Base-by-base conservation (phyloP, 35 echinoderm and acorn worm species). In the Hemicentrotus pulcherrimus region DNA sequence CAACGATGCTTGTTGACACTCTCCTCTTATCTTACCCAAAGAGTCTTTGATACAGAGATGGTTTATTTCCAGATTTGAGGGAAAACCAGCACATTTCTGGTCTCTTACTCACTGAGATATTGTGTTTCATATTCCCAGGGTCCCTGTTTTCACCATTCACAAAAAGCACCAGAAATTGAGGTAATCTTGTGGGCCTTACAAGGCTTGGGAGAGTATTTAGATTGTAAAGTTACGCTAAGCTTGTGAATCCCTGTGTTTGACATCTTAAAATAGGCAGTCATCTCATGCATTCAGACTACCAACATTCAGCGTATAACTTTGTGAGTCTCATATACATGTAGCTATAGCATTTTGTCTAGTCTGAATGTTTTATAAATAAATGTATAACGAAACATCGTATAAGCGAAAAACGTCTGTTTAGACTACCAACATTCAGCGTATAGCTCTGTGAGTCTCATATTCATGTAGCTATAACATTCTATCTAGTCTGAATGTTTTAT, bases 201-300 rank as follows among this genome's bases (percentile, higher is more conserved):
- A 78, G 28, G 65, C 65, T 78, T 78, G 65, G 65, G 65, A 78
- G 65, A 78, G 65, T n/a, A 78, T n/a, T 78, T 78, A 78, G 65
- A 78, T 78, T 78, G 65, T 78, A 78, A 78, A 78, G 65, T 78
- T 78, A 78, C n/a, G 65, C 65, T 78, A 78, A 78, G 65, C 65
- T 59, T 78, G 65, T 18, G 6, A 78, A 18, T 78, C 65, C 65
- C 65, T 28, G 65, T 78, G 65, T 78, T 78, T 78, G 18, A 18
- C 28, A 78, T 78, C 65, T 78, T 78, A 78, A 78, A 78, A 78
- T 78, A 78, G 65, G n/a, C 65, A 6, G 4, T 13, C 2, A 14
- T 59, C 52, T 59, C 52, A 59, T 41, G 35, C 35, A 41, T 41
- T 41, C 35, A 41, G 35, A 41, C 35, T 41, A 41, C 3, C 35